These are phyloP conservation scores for Desmophyllum pertusum DNA, from an alignment of 92 coral and sea anemone genomes.

Conservation along the genomic window DNA sequence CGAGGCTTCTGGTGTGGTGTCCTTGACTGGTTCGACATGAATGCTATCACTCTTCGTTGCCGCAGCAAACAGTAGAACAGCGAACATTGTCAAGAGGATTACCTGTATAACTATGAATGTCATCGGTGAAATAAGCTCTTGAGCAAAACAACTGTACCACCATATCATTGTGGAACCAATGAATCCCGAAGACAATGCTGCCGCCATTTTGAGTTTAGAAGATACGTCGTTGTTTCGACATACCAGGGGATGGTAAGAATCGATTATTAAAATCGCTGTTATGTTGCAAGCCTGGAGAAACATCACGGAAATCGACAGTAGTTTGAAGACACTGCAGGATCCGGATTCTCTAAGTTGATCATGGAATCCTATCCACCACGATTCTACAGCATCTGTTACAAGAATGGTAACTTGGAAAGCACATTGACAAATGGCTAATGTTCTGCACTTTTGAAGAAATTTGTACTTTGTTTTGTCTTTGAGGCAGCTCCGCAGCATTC, in stretches of 20 bases:
- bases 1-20: not conserved
- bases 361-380: not conserved
- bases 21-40: not conserved
- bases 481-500: slow-evolving; percentile 3
- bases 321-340: not conserved
- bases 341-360: not conserved
- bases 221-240: not conserved
- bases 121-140: not conserved
- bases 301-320: not conserved
- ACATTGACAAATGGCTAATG: not conserved
- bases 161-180: not conserved
- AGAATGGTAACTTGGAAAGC: not conserved
- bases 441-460: slow-evolving; percentile 3
- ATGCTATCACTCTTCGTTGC: too few relatives aligned
- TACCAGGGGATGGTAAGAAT: not conserved
- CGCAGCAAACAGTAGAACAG: not conserved
- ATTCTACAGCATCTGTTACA: not conserved
- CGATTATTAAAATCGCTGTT: not conserved
- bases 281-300: not conserved
- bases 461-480: not conserved
- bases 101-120: too few relatives aligned
- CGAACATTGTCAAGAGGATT: too few relatives aligned
- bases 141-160: not conserved
- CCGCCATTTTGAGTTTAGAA: not conserved
- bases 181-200: not conserved